Base-by-base conservation (phyloP, 2,888 invertebrate genomes). In the Dryobota labecula region DNA sequence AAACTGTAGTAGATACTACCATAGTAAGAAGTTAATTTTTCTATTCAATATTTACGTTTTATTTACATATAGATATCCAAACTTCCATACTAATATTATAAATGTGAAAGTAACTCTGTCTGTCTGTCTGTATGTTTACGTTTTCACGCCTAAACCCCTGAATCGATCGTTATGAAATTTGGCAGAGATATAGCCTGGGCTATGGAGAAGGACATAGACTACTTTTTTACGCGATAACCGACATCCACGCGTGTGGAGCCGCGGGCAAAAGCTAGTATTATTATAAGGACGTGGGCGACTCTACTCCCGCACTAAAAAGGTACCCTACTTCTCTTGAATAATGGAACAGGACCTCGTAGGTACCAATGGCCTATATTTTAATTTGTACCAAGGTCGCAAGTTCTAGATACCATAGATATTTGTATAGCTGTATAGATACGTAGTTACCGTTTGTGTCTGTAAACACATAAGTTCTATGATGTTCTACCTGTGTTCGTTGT, bases 261-360 rank as follows among this genome's bases (percentile, higher is more conserved):
- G n/a, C n/a, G n/a, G n/a, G n/a, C n/a, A n/a, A n/a, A n/a, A n/a
- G n/a, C n/a, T n/a, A n/a, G n/a, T n/a, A n/a, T n/a, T n/a, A n/a
- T n/a, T n/a, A n/a, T n/a, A n/a, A 58, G n/a, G 51, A 43, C 62
- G 24, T 47, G 51, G 33, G 36, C 51, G 45, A 51, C 27, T 53
- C 20, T 20, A 78, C 36, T 60, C 57, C 18, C 57, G 33, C 33
- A 33, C 43, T 9, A 7, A 51, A 51, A 33, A 56, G 1, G 8
- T 72, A 58, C 20, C 33, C n/a, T 49, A 57, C 41, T 49, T 58
- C 24, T 41, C n/a, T 78, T 70, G 56, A 57, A 61, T 70, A 75
- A 78, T 78, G 38, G 36, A 58, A 62, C 33, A 24, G n/a, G n/a
- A n/a, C n/a, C 38, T 41, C 45, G 45, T n/a, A 74, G 30, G 3